phyloP scores from a whole-genome alignment of 2,888 invertebrate genomes.

The Pimpla rufipes region DNA sequence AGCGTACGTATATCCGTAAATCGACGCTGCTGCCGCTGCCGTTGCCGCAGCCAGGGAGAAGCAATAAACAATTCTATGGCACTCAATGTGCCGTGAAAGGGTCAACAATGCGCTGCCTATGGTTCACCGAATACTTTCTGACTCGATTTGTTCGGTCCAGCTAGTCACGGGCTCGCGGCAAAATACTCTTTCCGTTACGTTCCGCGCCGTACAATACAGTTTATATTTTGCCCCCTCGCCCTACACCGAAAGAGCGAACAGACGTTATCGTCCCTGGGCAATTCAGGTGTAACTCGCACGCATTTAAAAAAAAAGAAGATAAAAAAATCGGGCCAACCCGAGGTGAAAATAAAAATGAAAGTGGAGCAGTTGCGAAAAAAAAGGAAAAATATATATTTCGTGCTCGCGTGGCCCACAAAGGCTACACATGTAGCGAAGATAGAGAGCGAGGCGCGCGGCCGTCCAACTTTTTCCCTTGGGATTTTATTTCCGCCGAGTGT shows the following conservation, averaged over 20 bases:
- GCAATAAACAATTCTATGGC: slow-evolving; percentile 48
- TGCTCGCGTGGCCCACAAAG: slow-evolving; percentile 26
- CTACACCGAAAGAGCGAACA: slow-evolving; percentile 36
- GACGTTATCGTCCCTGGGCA: slow-evolving; percentile 48
- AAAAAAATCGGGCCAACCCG: slow-evolving; percentile 5
- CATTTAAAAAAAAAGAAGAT: slow-evolving; percentile 41
- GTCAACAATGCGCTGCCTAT: slow-evolving; percentile 44
- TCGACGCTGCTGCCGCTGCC: background rate
- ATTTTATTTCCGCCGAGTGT: slow-evolving; percentile 34
- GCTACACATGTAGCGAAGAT: slow-evolving; percentile 26
- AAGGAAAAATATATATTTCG: slow-evolving; percentile 13
- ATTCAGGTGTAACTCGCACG: slow-evolving; percentile 22
- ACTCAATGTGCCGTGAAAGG: slow-evolving; percentile 51
- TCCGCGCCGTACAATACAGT: slow-evolving; percentile 26
- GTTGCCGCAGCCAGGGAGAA: slow-evolving; percentile 63
- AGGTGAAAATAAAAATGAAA: slow-evolving; percentile 37
- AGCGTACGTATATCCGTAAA: slow-evolving; percentile 13
- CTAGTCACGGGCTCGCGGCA: slow-evolving; percentile 30
- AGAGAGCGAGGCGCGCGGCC: too few relatives aligned
- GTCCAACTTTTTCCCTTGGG: slow-evolving; percentile 22
- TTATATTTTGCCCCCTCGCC: slow-evolving; percentile 23
- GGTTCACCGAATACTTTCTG: slow-evolving; percentile 53
- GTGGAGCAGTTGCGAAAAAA: background rate
- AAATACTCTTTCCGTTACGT: slow-evolving; percentile 37
- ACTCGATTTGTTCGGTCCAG: slow-evolving; percentile 42